Evolutionary conservation across 1,140 invertebrate species (phyloP), one percentile per base, ranked within the genome.

Genomic region (Brachionus rubens): DNA sequence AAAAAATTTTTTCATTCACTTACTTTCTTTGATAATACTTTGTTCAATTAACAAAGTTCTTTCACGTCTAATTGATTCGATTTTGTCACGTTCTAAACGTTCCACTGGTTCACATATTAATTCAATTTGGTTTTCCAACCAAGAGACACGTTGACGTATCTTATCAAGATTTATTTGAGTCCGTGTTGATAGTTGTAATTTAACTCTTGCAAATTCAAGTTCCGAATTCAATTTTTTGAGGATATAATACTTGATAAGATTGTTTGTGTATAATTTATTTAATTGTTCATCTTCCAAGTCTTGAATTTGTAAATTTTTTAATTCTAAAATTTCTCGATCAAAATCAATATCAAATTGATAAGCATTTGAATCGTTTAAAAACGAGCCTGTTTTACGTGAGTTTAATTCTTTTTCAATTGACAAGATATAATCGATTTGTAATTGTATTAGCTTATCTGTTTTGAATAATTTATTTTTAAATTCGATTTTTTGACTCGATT

Each of bases 201-300:
- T 43, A 1, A 43, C 59, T 40, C 59, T 16, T 4, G 59, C 59
- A 24, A 43, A 65, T 26, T 65, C 40, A 9, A 65, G n/a, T 41
- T 65, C 59, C 0, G 59, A 43, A 36, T 65, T 65, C 5, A 65
- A 41, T 26, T 65, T 65, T 65, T 65, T 65, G 2, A 65, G 12
- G 0, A 65, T 12, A 24, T 24, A 43, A 43, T 43, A 43, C 24
- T 43, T 65, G 24, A 65, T 65, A 24, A 65, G 12, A 65, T 65
- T 65, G 14, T 41, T 65, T 14, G 41, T 41, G 24, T 65, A 65
- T 4, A 65, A n/a, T 43, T 65, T 59, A 36, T 19, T 36, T n/a
- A 59, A 16, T 16, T 36, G 54, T 40, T 40, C 54, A 41, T 59
- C 54, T 26, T 28, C 28, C 7, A 59, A 9, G 2, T 6, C 7